phyloP scores from a whole-genome alignment of 1,140 invertebrate genomes.

The Zaprionus gabonicus region DNA sequence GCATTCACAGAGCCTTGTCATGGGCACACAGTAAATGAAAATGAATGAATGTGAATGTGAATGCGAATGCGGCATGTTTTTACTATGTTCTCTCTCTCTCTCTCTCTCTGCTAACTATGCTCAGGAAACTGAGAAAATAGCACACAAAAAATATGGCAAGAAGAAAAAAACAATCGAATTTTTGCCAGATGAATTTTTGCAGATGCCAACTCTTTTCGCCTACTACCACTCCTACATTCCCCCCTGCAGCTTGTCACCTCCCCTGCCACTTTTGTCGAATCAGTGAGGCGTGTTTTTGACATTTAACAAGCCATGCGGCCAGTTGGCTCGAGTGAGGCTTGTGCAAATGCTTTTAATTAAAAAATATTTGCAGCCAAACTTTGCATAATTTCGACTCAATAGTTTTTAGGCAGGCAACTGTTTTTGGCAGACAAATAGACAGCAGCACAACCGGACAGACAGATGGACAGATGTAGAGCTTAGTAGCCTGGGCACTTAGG shows the following conservation, averaged over 20 bases:
- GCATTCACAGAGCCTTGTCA: slow-evolving; percentile 51
- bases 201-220: slow-evolving; percentile 53
- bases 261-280: slow-evolving; percentile 29
- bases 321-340: slow-evolving; percentile 42
- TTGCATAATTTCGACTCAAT: slow-evolving; percentile 70
- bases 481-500: slow-evolving; percentile 54
- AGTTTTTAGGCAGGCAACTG: slow-evolving; percentile 43
- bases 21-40: slow-evolving; percentile 63
- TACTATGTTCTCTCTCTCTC: slow-evolving; percentile 14
- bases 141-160: slow-evolving; percentile 14
- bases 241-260: not conserved
- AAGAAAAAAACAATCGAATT: slow-evolving; percentile 59
- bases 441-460: not conserved
- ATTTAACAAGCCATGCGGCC: slow-evolving; percentile 69
- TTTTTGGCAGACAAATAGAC: slow-evolving; percentile 28
- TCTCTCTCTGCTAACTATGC: slow-evolving; percentile 30
- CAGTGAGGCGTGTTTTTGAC: slow-evolving; percentile 70
- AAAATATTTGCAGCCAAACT: slow-evolving; percentile 69
- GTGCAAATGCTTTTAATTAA: slow-evolving; percentile 74
- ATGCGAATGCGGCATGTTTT: slow-evolving; percentile 60
- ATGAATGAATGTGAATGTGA: slow-evolving; percentile 64
- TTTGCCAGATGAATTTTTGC: slow-evolving; percentile 65
- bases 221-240: not conserved
- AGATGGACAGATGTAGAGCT: slow-evolving; percentile 12
- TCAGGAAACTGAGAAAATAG: slow-evolving; percentile 23